Evolutionary conservation across 2,888 invertebrate species (phyloP), one percentile per base, ranked within the genome.

Genomic region (Phaedon cochleariae): DNA sequence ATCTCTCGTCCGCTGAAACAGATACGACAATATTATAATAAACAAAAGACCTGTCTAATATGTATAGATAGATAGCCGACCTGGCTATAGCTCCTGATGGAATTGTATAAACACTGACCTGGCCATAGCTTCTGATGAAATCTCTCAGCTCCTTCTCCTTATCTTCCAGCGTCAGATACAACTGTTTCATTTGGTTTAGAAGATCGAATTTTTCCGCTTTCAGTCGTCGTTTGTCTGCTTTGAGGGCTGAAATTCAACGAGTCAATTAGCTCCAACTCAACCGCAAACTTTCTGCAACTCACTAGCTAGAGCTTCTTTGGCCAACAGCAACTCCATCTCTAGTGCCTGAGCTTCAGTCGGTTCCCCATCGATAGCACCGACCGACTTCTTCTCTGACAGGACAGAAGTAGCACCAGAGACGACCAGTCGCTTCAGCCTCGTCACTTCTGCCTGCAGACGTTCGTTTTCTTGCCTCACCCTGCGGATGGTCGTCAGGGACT

Each of bases 131-230:
- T 74, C 96, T 88, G 79, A 97, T 96, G 81, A 97, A 97, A 84
- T 97, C 96, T 65, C 96, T 87, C 65, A 97, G 86, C 83, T 97
- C 96, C 77, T 93, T 92, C 82, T 97, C 97, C 85, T 97, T 97
- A 82, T 96, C 96, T 84, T 97, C 97, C 67, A 97, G 86, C 7
- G 96, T 96, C 62, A 92, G 91, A 83, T 97, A 97, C 65, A 97
- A 88, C 80, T 97, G 96, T 83, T 96, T 96, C 91, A 97, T 96
- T 85, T 97, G 96, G 81, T 92, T 93, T 74, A 97, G 86, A 71
- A 97, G 87, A 84, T 97, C 97, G 80, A 93, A 93, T 85, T 96
- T 96, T 85, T 97, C 97, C 12, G 94, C 93, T 85, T 96, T 95
- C 81, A 97, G 86, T 71, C 95, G 89, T 84, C 96, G 95, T 68